Base-by-base conservation (phyloP, 2,888 invertebrate species). In the Parochlus steinenii region DNA sequence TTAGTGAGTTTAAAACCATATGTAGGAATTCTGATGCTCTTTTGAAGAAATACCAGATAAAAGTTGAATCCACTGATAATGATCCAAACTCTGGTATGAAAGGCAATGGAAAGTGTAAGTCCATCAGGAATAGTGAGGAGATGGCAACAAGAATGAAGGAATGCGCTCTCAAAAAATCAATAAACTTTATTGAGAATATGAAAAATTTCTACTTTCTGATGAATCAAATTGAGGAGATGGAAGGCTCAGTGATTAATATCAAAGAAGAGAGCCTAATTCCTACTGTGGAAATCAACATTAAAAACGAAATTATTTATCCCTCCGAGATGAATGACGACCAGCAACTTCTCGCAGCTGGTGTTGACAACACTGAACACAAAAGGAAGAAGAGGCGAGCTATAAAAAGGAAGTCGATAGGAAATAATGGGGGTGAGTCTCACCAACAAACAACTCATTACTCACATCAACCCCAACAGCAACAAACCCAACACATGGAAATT, bases 141-240 rank as follows among this genome's bases (percentile, higher is more conserved):
- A 36, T 36, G 36, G 36, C 36, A 2, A 23, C 29, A n/a, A 22
- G 36, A 11, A 36, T 36, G 11, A 29, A 36, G 19, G 36, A 36
- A 15, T 30, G 30, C 11, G 36, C 36, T 11, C 30, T 24, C 15
- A 36, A 36, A 16, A 36, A 36, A 14, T 30, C 30, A 5, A 30
- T 36, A 24, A 36, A 29, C 10, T 36, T 36, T 28, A 18, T 36
- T 12, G 36, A 36, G 10, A 36, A 36, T 19, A 36, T 36, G 36
- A 36, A 36, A 18, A 36, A 30, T 20, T 36, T 36, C 12, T 36
- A 36, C 12, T 36, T 36, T 29, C 16, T 36, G 12, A 8, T 35
- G 5, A 30, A 36, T 36, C 36, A 36, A 24, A 36, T 36, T 11
- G 33, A 27, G n/a, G 33, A 33, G 11, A 5, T 31, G 3, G 26